Evolutionary conservation across 2,888 invertebrate species (phyloP), one percentile per base, ranked within the genome.

Genomic region (Phania funesta): DNA sequence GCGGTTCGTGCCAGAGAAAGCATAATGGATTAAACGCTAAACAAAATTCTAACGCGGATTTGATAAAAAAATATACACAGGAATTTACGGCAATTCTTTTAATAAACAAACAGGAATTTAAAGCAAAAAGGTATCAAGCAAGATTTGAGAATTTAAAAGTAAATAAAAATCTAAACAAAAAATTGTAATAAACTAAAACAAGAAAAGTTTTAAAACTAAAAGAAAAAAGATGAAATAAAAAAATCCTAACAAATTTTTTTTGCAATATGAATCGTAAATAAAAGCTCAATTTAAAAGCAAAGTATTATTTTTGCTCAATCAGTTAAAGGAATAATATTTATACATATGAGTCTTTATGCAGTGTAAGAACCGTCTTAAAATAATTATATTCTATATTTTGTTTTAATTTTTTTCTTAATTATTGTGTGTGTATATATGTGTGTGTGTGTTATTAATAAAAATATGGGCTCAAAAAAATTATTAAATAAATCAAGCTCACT

Each of bases 401-500:
- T 29, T 38, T 54, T 22, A 16, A 24, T 29, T 48, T 56, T 9
- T 54, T 44, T 68, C 62, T 11, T 68, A 44, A 9, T 58, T 56
- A 58, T 58, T 65, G 26, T 26, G 22, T 60, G 18, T 18, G 1
- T 7, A 11, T 16, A 24, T 22, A 9, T 4, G 16, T 18, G 26
- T 18, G 11, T 46, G 16, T 50, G 38, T 52, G 29, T 24, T 44
- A 24, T 5, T n/a, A 56, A 44, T 22, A 44, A 22, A 78, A 80
- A 81, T 24, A 82, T 82, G 82, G 74, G 77, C 82, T 78, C 74
- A 82, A 65, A 65, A 74, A 82, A 74, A 52, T 70, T 58, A 35
- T 70, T 46, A 16, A 68, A 82, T 29, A 77, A 78, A 74, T 64
- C 56, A 20, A 32, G 74, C 73, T 71, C 82, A 64, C 85, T 87